Percentiles rank a stretch among this genome's conserved stretches.
phyloP scores from a whole-genome alignment of 2,797 vertebrate species.

The Parotocinclus haroldoi region DNA sequence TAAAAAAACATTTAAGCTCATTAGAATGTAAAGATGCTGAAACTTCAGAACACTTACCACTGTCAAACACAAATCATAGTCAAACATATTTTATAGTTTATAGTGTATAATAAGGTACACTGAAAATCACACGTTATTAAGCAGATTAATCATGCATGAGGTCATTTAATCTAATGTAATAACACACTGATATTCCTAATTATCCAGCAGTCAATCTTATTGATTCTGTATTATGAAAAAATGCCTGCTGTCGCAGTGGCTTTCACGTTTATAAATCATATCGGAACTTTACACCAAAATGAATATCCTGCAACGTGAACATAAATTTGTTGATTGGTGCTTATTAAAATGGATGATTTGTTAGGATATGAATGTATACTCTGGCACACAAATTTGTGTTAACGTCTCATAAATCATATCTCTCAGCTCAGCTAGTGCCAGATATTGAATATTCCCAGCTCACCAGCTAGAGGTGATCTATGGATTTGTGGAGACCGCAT shows the following conservation, averaged over 20 bases:
- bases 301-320: constrained; percentile 39
- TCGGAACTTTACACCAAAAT: constrained; percentile 3
- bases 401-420: constrained; percentile 60
- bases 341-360: constrained; percentile 51
- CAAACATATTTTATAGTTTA: too few relatives aligned
- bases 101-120: too few relatives aligned
- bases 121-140: too few relatives aligned
- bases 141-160: too few relatives aligned
- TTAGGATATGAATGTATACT: constrained; percentile 29
- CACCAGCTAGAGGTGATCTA: constrained; percentile 58
- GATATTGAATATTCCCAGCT: constrained; percentile 55
- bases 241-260: constrained; percentile 6
- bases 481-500: constrained; percentile 60
- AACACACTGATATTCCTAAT: background rate
- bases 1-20: too few relatives aligned
- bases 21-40: too few relatives aligned
- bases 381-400: constrained; percentile 53
- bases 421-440: constrained; percentile 47
- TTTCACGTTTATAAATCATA: constrained; percentile 14
- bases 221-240: constrained; percentile 4
- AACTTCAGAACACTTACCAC: too few relatives aligned
- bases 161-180: background rate
- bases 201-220: background rate
- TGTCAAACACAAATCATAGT: too few relatives aligned
- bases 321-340: constrained; percentile 53